Evolutionary conservation across 2,797 vertebrate genomes (phyloP).

Genomic region (Poecilia picta): DNA sequence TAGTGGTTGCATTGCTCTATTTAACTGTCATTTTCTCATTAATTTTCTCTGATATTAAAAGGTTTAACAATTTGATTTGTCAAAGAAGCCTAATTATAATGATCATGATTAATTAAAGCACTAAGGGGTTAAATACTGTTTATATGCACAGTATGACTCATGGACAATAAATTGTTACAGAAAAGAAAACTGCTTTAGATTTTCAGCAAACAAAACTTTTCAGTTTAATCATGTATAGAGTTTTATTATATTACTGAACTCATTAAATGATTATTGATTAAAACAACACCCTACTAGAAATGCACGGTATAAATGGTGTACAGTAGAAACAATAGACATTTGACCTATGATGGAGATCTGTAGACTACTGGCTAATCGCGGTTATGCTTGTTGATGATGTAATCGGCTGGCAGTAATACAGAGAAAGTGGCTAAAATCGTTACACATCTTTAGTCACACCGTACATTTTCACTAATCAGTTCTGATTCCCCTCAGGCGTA

Average conservation of each 20-base stretch:
- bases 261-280: not conserved
- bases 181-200: not conserved
- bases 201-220: not conserved
- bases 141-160: not conserved
- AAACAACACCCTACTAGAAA: not conserved
- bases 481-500: constrained; percentile 80
- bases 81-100: not conserved
- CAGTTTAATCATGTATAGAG: not conserved
- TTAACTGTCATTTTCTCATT: not conserved
- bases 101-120: not conserved
- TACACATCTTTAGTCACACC: no score
- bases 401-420: no score
- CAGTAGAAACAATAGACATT: no score
- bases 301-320: no score
- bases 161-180: not conserved
- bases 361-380: no score
- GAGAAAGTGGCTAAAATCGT: no score
- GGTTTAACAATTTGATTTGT: no score
- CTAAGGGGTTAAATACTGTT: not conserved
- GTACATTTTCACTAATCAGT: not conserved
- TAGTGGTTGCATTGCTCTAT: no score
- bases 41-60: not conserved
- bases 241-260: not conserved
- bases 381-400: no score
- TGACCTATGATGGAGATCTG: no score